Evolutionary conservation across 2,888 invertebrate genomes (phyloP).

Genomic region (Pterobdella sp.): DNA sequence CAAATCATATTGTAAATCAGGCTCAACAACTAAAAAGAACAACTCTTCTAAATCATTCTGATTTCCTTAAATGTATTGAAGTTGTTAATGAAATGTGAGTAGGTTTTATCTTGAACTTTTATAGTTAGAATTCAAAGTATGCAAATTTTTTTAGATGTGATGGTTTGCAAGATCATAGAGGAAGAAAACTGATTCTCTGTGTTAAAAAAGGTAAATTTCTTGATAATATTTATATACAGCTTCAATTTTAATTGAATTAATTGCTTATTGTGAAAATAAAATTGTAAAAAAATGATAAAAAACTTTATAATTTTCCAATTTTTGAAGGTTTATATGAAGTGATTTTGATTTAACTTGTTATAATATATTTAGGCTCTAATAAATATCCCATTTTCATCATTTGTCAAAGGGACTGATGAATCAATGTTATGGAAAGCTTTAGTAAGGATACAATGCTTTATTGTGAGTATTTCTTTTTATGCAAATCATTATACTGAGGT

Average conservation of each 20-base stretch:
- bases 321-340: no score
- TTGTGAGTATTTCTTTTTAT: no score
- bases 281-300: no score
- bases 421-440: conserved; percentile 65
- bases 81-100: conserved; percentile 55
- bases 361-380: no score
- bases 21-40: conserved; percentile 47
- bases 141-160: conserved; percentile 53
- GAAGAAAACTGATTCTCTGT: conserved; percentile 52
- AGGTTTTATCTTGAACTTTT: not conserved
- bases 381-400: no score
- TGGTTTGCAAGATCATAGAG: conserved; percentile 58
- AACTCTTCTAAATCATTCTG: conserved; percentile 56
- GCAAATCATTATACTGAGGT: no score
- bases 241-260: no score
- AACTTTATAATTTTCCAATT: no score
- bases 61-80: conserved; percentile 57
- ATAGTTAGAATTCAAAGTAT: not conserved
- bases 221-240: no score
- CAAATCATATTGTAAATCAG: conserved; percentile 40
- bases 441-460: conserved; percentile 55
- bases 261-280: no score
- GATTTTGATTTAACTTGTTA: no score
- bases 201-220: conserved; percentile 11
- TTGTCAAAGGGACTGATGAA: conserved; percentile 60